A percentile compares a stretch with the other conserved stretches of the same genome.
phyloP scores from a whole-genome alignment of 2,888 invertebrate genomes.

The Dryobotodes eremita region DNA sequence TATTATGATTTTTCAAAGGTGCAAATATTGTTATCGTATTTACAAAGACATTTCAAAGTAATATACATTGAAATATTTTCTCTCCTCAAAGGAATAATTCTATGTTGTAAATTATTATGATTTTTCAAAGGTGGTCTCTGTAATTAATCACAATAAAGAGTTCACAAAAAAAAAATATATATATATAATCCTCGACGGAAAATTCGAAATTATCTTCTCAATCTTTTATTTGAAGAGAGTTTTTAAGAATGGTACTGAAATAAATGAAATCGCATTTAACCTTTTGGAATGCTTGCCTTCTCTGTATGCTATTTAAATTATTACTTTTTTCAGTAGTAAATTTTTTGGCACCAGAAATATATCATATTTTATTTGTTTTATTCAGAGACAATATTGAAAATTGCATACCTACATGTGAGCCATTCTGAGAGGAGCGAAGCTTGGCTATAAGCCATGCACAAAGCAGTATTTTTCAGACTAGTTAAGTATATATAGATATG shows the following conservation, averaged over 20 bases:
- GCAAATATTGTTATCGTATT: neutral
- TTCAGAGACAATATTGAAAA: conserved; percentile 49
- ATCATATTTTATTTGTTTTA: conserved; percentile 27
- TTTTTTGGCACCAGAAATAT: conserved; percentile 43
- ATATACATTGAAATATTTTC: neutral
- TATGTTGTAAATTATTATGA: too few relatives aligned
- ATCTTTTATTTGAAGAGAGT: too few relatives aligned
- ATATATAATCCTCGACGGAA: neutral
- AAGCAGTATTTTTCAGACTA: conserved; percentile 1
- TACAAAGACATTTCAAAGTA: neutral
- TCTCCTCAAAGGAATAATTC: conserved; percentile 1
- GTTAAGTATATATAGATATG: neutral
- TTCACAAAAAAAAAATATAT: neutral
- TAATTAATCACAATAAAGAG: neutral
- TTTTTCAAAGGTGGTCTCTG: neutral
- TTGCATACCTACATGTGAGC: conserved; percentile 34
- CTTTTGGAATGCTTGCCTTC: neutral
- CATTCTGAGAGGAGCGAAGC: conserved; percentile 41
- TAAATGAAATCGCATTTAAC: neutral
- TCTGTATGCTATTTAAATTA: neutral
- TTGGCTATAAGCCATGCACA: conserved; percentile 40
- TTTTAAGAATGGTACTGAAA: neutral
- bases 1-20: neutral
- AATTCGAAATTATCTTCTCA: neutral
- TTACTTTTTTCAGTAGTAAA: neutral